Percentiles rank a stretch among this genome's conserved stretches.
These are phyloP conservation scores for Physella acuta DNA, from an alignment of 1,140 invertebrate genomes.

Conservation along the genomic window DNA sequence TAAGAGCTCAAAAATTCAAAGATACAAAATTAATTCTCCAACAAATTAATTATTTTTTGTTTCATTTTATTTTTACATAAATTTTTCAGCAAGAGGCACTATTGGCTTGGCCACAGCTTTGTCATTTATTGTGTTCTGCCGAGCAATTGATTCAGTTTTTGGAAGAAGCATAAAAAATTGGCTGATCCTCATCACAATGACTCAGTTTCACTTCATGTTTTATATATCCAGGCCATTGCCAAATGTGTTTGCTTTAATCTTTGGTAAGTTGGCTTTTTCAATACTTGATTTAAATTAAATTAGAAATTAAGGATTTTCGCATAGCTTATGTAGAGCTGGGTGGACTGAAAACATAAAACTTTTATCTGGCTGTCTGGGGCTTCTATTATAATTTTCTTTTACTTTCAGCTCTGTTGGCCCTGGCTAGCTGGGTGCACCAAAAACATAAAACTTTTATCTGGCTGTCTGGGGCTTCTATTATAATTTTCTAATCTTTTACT, in stretches of 20 bases:
- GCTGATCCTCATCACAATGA: constrained; percentile 81
- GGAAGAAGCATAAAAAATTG: constrained; percentile 77
- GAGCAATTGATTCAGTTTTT: constrained; percentile 68
- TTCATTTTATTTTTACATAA: too few relatives aligned
- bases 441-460: constrained; percentile 77
- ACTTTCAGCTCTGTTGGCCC: too few relatives aligned
- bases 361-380: constrained; percentile 84
- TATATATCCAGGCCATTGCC: constrained; percentile 92
- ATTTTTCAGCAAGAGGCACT: constrained; percentile 77
- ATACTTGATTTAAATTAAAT: too few relatives aligned
- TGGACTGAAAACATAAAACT: constrained; percentile 72
- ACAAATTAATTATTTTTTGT: too few relatives aligned
- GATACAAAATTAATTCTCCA: too few relatives aligned
- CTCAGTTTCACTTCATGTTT: constrained; percentile 98
- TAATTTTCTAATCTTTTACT: too few relatives aligned
- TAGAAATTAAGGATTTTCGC: too few relatives aligned
- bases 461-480: constrained; percentile 80
- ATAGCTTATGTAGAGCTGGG: constrained; percentile 84
- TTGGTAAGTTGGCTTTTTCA: constrained; percentile 72
- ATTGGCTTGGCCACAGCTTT: constrained; percentile 76
- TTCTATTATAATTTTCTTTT: constrained; percentile 88
- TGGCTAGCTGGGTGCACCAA: constrained; percentile 83
- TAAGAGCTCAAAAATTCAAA: too few relatives aligned
- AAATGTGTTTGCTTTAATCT: constrained; percentile 90
- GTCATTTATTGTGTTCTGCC: constrained; percentile 73